Conservation (phyloP, 2,797 vertebrate species). For the Okamejei kenojei region DNA sequence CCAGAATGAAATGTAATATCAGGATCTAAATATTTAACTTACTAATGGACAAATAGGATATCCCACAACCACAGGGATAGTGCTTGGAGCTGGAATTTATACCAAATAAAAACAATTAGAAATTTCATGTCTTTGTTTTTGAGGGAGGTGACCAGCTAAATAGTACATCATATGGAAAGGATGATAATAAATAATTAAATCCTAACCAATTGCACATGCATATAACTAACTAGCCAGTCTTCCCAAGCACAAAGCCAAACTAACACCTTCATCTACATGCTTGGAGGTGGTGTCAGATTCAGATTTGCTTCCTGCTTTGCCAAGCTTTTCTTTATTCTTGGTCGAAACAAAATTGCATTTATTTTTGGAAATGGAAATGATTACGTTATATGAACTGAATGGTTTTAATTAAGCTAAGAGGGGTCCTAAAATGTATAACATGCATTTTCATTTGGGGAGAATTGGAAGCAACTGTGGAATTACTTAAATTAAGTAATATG, state of each 20-base stretch:
- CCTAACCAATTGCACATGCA: not conserved
- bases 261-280: not conserved
- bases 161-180: not conserved
- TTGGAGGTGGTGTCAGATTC: not conserved
- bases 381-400: not conserved
- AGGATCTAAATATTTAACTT: not conserved
- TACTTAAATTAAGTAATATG: conserved; percentile 40
- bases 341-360: not conserved
- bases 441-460: not conserved
- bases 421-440: not conserved
- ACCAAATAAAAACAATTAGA: not conserved
- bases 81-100: not conserved
- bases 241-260: not conserved
- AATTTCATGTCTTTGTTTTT: not conserved
- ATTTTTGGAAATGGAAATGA: conserved; percentile 9
- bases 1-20: conserved; percentile 4
- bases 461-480: conserved; percentile 8
- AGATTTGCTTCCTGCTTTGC: not conserved
- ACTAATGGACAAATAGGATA: not conserved
- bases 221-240: not conserved
- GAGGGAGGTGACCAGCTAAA: not conserved
- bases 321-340: not conserved
- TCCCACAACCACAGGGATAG: not conserved
- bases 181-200: not conserved
- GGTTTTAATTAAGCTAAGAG: not conserved